Evolutionary conservation across 2,113 vertebrate genomes (phyloP).

Genomic region (Girardinichthys multiradiatus): DNA sequence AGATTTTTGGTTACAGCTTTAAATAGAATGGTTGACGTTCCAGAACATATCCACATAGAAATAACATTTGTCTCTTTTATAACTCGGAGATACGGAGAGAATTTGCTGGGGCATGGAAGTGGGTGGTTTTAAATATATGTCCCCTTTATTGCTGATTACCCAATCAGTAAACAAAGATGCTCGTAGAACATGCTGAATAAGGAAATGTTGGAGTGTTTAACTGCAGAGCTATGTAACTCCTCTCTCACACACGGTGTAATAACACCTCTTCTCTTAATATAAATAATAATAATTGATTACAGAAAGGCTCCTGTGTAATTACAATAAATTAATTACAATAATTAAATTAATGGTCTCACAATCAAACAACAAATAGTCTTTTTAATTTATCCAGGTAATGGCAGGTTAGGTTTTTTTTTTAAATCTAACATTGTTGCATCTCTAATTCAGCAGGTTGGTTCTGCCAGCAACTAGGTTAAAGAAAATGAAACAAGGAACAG

Average conservation of each 20-base stretch:
- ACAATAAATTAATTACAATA: no score
- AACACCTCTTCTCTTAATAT: no score
- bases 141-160: background rate
- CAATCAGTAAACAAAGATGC: background rate
- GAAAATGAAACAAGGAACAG: background rate
- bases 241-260: no score
- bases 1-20: constrained; percentile 52
- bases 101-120: background rate
- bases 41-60: background rate
- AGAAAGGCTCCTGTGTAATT: no score
- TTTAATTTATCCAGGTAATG: background rate
- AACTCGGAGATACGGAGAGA: background rate
- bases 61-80: background rate
- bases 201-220: no score
- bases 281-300: no score
- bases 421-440: background rate
- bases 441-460: background rate
- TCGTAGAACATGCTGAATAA: no score
- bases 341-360: no score
- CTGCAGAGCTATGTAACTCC: no score
- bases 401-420: background rate
- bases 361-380: no score
- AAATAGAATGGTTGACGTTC: constrained; percentile 43
- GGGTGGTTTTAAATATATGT: background rate
- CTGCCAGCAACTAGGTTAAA: background rate